These are phyloP conservation scores for Zeus faber DNA, from an alignment of 2,113 vertebrate genomes.

Conservation along the genomic window DNA sequence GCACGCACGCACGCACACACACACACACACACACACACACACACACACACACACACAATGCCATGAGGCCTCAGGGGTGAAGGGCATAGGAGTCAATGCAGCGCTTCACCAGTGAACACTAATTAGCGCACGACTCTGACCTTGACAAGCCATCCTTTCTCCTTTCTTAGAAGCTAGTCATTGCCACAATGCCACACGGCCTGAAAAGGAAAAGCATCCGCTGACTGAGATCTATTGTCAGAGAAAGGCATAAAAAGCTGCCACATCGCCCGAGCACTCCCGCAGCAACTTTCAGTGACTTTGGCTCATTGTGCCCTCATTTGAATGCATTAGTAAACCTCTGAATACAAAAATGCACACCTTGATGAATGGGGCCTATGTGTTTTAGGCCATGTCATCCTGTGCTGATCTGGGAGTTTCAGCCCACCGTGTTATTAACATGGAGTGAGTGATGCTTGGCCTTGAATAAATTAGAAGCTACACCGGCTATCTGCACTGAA, in stretches of 20 bases:
- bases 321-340: conserved; percentile 66
- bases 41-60: conserved; percentile 27
- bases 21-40: conserved; percentile 22
- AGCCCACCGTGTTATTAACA: conserved; percentile 64
- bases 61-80: conserved; percentile 55
- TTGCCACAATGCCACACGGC: conserved; percentile 50
- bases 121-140: conserved; percentile 68
- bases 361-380: conserved; percentile 60
- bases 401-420: conserved; percentile 50
- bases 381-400: conserved; percentile 44
- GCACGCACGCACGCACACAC: conserved; percentile 19
- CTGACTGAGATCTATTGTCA: conserved; percentile 67
- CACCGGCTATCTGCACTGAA: conserved; percentile 38
- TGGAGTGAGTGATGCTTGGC: conserved; percentile 44
- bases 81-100: conserved; percentile 55
- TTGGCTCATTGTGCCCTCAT: conserved; percentile 63
- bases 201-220: conserved; percentile 46
- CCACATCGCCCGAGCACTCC: conserved; percentile 57
- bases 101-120: conserved; percentile 56
- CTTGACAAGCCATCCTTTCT: conserved; percentile 62
- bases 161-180: conserved; percentile 44
- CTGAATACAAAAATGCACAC: conserved; percentile 63
- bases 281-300: conserved; percentile 56
- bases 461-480: conserved; percentile 67
- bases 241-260: conserved; percentile 52